A percentile compares a stretch with the other conserved stretches of the same genome.
These are phyloP conservation scores for Paralichthys olivaceus DNA, from an alignment of 2,113 vertebrate species.

Conservation along the genomic window DNA sequence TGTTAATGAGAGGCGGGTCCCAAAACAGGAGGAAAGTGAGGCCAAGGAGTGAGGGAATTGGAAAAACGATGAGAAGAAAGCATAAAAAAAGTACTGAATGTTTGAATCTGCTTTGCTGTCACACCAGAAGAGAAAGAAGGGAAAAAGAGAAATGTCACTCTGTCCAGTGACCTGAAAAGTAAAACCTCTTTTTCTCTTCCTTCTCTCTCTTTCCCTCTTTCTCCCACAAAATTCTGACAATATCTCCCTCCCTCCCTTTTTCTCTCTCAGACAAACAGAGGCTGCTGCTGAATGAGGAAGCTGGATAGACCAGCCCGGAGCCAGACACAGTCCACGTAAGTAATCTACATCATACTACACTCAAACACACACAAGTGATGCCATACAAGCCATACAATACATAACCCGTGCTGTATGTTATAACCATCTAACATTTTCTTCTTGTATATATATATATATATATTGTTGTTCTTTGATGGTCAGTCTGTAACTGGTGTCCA, in stretches of 20 bases:
- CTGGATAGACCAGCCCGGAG: constrained; percentile 5
- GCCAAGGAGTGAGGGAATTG: neutral
- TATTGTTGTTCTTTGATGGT: no score
- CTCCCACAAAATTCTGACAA: neutral
- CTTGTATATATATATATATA: no score
- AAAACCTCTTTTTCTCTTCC: neutral
- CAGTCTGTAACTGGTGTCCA: no score
- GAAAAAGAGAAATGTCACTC: neutral
- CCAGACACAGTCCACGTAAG: constrained; percentile 30
- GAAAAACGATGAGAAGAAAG: constrained; percentile 12
- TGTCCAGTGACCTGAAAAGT: constrained; percentile 6
- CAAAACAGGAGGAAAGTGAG: constrained; percentile 23
- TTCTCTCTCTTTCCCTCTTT: neutral
- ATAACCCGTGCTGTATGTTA: no score
- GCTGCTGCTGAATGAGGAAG: constrained; percentile 28
- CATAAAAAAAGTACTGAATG: constrained; percentile 19
- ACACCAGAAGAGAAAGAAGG: no score
- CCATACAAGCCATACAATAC: neutral
- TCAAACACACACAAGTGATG: neutral
- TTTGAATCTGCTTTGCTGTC: constrained; percentile 15
- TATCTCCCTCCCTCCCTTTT: neutral
- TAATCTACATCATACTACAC: neutral
- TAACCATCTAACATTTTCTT: no score
- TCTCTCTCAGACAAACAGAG: constrained; percentile 22
- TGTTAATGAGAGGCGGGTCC: constrained; percentile 26